Percentiles rank a stretch among this genome's conserved stretches.
These are phyloP conservation scores for Nephrotoma appendiculata DNA, from an alignment of 2,888 invertebrate species.

Conservation along the genomic window DNA sequence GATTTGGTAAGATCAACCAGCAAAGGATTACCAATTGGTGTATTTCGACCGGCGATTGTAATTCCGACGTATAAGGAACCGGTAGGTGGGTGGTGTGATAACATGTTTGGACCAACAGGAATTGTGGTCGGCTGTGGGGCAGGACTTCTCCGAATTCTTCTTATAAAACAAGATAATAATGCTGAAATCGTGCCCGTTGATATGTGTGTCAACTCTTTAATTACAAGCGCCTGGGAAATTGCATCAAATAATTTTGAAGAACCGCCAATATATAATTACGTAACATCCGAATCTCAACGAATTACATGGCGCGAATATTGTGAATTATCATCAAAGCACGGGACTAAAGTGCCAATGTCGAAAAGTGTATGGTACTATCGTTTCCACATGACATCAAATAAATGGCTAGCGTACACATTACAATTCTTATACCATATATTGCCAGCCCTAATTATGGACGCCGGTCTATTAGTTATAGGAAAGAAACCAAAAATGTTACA, in stretches of 20 bases:
- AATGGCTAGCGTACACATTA: neutral
- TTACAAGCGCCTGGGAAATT: conserved; percentile 33
- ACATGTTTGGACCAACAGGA: conserved; percentile 43
- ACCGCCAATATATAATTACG: conserved; percentile 67
- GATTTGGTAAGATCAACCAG: conserved; percentile 40
- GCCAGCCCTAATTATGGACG: conserved; percentile 46
- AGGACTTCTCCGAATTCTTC: conserved; percentile 38
- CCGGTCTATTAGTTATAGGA: conserved; percentile 36
- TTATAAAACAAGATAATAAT: conserved; percentile 20
- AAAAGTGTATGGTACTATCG: conserved; percentile 55
- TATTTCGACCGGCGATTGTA: conserved; percentile 57
- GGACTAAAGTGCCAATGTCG: conserved; percentile 39
- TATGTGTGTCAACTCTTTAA: conserved; percentile 30
- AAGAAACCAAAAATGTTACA: conserved; percentile 49
- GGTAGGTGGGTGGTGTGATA: conserved; percentile 52
- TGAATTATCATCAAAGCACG: conserved; percentile 35
- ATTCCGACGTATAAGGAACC: conserved; percentile 37
- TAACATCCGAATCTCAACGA: conserved; percentile 64
- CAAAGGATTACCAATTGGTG: conserved; percentile 42
- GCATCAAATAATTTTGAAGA: conserved; percentile 17
- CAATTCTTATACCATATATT: conserved; percentile 41
- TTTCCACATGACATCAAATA: conserved; percentile 26
- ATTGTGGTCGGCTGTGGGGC: conserved; percentile 36
- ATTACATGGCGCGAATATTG: conserved; percentile 65
- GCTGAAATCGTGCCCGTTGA: conserved; percentile 35